Conservation (phyloP, 2,888 invertebrate genomes). For the Ochlodes sylvanus region DNA sequence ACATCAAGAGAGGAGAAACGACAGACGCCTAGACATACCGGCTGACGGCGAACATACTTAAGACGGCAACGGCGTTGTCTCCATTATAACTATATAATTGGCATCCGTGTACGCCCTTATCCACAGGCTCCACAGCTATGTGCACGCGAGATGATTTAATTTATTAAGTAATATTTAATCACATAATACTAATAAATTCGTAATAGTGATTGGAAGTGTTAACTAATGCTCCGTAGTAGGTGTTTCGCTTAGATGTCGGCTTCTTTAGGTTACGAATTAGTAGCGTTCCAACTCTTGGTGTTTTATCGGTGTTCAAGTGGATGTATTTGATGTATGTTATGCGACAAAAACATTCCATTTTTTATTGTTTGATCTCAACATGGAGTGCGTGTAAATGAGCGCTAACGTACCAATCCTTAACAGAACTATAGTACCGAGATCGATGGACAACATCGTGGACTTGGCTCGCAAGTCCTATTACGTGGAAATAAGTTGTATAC, state of each 20-base stretch:
- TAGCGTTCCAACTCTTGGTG: constrained; percentile 4
- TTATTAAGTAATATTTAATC: neutral
- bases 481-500: too few species aligned
- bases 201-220: neutral
- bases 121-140: neutral
- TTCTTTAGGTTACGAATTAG: constrained; percentile 5
- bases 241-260: neutral
- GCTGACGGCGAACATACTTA: neutral
- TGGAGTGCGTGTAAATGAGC: neutral
- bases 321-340: neutral
- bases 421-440: too few species aligned
- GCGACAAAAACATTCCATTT: constrained; percentile 1
- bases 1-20: constrained; percentile 4
- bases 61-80: neutral
- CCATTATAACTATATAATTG: neutral
- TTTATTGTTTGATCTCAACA: constrained; percentile 1
- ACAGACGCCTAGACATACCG: neutral
- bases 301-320: neutral
- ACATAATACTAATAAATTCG: neutral
- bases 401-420: neutral
- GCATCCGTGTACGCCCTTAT: neutral
- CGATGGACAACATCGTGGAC: too few species aligned
- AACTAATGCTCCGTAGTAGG: constrained; percentile 9
- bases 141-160: neutral
- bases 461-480: too few species aligned